phyloP scores from a whole-genome alignment of 2,797 vertebrate species.

The Jordanella pulchra region DNA sequence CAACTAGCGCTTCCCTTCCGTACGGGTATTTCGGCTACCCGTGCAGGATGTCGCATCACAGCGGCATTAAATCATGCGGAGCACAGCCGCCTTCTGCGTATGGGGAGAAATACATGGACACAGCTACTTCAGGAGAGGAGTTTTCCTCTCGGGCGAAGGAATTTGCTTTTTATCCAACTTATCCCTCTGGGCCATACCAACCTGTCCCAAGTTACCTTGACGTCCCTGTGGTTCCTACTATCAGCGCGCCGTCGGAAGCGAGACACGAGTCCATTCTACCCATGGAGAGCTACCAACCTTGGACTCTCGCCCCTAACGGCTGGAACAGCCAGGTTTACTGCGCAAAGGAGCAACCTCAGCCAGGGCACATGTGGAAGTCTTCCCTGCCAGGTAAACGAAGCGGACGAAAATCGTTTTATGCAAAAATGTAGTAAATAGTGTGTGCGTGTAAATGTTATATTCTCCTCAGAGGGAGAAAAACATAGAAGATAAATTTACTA shows the following conservation, averaged over 20 bases:
- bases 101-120: conserved; percentile 95
- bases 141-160: conserved; percentile 95
- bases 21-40: conserved; percentile 98
- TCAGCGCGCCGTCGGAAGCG: conserved; percentile 89
- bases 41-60: conserved; percentile 92
- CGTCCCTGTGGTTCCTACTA: conserved; percentile 90
- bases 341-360: conserved; percentile 93
- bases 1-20: conserved; percentile 90
- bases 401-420: conserved; percentile 12
- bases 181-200: conserved; percentile 92
- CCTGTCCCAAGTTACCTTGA: conserved; percentile 96
- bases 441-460: conserved; percentile 9
- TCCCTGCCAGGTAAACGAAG: conserved; percentile 87
- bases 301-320: conserved; percentile 90
- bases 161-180: conserved; percentile 96
- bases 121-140: conserved; percentile 91
- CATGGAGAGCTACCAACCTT: conserved; percentile 96
- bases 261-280: conserved; percentile 92
- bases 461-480: conserved; percentile 1
- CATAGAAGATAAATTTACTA: background rate
- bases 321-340: conserved; percentile 98
- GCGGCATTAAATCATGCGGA: conserved; percentile 91
- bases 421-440: background rate
- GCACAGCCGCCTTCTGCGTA: conserved; percentile 87
- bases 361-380: conserved; percentile 94